Percentiles rank a stretch among this genome's conserved stretches.
Conservation (phyloP, 1,140 invertebrate species). For the Gryllus bimaculatus region DNA sequence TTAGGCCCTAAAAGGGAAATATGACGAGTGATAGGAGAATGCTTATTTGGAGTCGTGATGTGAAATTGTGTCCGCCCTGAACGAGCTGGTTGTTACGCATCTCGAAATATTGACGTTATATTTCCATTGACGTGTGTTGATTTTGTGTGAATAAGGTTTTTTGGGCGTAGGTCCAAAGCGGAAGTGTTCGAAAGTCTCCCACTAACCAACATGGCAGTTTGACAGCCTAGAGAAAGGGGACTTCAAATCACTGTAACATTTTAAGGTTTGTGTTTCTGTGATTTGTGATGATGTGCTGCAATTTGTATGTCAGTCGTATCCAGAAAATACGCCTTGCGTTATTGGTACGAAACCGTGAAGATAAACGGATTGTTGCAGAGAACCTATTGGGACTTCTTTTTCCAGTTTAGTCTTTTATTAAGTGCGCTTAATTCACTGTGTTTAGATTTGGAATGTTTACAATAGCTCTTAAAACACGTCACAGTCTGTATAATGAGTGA, state of each 20-base stretch:
- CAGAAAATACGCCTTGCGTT: too few relatives aligned
- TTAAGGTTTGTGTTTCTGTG: background rate
- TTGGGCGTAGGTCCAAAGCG: conserved; percentile 23
- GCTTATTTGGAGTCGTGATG: background rate
- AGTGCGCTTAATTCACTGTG: too few relatives aligned
- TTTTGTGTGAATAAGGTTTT: background rate
- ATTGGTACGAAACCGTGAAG: too few relatives aligned
- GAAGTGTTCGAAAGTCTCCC: conserved; percentile 21
- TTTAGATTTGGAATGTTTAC: too few relatives aligned
- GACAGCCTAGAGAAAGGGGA: conserved; percentile 17
- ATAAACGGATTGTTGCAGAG: background rate
- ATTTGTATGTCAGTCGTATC: background rate
- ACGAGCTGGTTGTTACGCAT: background rate
- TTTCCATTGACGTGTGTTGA: too few relatives aligned
- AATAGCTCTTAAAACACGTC: too few relatives aligned
- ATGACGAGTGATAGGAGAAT: background rate
- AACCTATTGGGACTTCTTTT: background rate
- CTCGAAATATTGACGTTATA: background rate
- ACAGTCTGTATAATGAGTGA: too few relatives aligned
- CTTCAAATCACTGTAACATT: background rate
- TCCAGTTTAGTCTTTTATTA: background rate
- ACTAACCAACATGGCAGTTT: conserved; percentile 25
- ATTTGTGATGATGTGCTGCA: background rate
- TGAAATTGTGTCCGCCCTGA: background rate
- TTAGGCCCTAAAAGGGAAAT: background rate